These are phyloP conservation scores for Condylura cristata DNA, from an alignment of 2,113 vertebrate species.

Conservation along the genomic window DNA sequence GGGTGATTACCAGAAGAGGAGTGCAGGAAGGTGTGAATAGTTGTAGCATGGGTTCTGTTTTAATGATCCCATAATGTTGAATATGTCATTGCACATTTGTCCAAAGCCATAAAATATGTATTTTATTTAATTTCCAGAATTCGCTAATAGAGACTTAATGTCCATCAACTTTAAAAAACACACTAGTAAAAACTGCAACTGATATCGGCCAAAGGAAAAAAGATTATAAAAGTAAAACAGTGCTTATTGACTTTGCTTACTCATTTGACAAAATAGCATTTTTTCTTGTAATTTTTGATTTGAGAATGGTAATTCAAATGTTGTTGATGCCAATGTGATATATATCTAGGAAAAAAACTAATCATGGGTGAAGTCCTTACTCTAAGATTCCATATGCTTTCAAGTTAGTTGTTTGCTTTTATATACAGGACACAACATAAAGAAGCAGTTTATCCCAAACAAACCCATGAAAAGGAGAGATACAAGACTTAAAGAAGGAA, in stretches of 20 bases:
- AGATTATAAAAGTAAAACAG: slow-evolving; percentile 1
- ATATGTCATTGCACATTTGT: too few species aligned
- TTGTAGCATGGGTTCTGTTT: too few species aligned
- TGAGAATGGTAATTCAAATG: slow-evolving; percentile 26
- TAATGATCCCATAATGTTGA: too few species aligned
- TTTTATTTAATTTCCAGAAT: slow-evolving; percentile 35
- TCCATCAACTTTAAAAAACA: slow-evolving; percentile 58
- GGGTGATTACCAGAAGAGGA: background rate
- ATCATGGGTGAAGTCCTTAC: background rate
- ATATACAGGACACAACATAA: slow-evolving; percentile 36
- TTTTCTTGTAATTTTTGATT: slow-evolving; percentile 22
- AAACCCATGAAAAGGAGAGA: background rate
- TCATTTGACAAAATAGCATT: slow-evolving; percentile 7
- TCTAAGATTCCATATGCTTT: background rate
- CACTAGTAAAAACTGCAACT: slow-evolving; percentile 40
- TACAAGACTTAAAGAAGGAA: slow-evolving; percentile 59
- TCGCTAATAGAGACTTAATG: slow-evolving; percentile 71
- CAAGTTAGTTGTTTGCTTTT: slow-evolving; percentile 51
- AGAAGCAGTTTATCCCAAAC: slow-evolving; percentile 37
- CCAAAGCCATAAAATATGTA: too few species aligned
- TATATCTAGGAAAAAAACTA: background rate
- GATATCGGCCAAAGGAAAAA: background rate
- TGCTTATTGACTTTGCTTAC: background rate
- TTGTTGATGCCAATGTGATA: background rate
- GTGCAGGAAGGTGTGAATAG: background rate